phyloP scores from a whole-genome alignment of 2,113 vertebrate species.

The Grammomys dolichurus region DNA sequence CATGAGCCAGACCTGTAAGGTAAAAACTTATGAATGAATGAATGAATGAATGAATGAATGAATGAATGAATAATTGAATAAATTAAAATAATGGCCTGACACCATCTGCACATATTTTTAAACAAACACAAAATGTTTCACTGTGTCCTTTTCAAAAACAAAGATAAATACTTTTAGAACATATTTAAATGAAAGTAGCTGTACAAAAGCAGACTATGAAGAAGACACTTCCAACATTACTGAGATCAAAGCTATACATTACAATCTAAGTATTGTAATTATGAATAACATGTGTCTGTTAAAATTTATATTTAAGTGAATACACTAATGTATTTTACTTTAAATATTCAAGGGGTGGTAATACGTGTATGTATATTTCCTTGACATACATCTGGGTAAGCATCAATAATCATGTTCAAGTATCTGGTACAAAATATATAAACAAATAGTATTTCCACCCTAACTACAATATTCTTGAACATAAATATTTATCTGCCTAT shows the following conservation, averaged over 20 bases:
- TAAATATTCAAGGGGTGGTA: conserved; percentile 22
- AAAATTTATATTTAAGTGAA: conserved; percentile 10
- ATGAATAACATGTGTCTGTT: conserved; percentile 36
- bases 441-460: conserved; percentile 72
- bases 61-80: neutral
- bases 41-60: neutral
- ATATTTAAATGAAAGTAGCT: conserved; percentile 48
- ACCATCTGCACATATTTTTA: neutral
- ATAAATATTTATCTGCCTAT: conserved; percentile 80
- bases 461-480: conserved; percentile 58
- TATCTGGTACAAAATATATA: conserved; percentile 61
- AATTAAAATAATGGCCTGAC: neutral
- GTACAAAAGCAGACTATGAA: conserved; percentile 53
- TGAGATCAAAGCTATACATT: neutral
- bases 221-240: conserved; percentile 51
- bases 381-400: conserved; percentile 51
- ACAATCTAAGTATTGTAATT: conserved; percentile 44
- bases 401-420: conserved; percentile 62
- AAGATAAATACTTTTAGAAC: neutral
- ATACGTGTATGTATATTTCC: conserved; percentile 48
- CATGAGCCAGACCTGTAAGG: neutral
- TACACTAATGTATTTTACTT: neutral
- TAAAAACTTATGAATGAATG: neutral
- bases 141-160: neutral
- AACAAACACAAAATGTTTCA: neutral